Percentiles rank a stretch among this genome's conserved stretches.
phyloP scores from a whole-genome alignment of 2,797 vertebrate species.

The Ctenosaura bakeri region DNA sequence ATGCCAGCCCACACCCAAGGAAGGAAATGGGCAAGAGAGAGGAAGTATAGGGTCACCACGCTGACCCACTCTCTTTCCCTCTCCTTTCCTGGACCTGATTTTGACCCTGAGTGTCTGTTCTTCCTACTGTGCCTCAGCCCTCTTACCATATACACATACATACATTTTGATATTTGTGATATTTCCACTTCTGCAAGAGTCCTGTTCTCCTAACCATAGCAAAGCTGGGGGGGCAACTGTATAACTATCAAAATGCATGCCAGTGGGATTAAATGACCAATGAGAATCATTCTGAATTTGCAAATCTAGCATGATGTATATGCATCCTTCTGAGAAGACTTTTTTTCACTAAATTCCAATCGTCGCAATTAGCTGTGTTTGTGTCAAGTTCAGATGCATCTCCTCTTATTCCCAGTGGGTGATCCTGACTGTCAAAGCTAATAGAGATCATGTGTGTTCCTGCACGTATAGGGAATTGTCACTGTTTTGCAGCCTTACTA shows the following conservation, averaged over 20 bases:
- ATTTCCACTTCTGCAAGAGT: too few species aligned
- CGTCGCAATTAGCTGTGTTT: neutral
- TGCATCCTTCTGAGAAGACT: neutral
- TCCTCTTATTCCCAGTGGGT: neutral
- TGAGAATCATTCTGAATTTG: neutral
- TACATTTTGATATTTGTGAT: too few species aligned
- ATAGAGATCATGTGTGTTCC: neutral
- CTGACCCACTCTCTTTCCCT: too few species aligned
- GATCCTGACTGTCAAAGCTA: neutral
- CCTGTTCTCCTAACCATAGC: too few species aligned
- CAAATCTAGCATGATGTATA: neutral
- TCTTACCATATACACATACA: too few species aligned
- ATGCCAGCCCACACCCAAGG: too few species aligned
- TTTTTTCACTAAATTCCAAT: neutral
- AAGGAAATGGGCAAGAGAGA: too few species aligned
- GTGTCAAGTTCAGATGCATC: neutral
- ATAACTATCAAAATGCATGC: neutral
- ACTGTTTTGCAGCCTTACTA: neutral
- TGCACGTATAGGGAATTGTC: neutral
- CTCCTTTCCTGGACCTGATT: too few species aligned
- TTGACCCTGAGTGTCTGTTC: too few species aligned
- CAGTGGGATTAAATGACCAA: neutral
- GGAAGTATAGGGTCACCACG: too few species aligned
- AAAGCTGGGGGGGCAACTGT: too few species aligned
- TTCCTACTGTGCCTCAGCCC: too few species aligned